A percentile compares a stretch with the other conserved stretches of the same genome.
Evolutionary conservation across 2,888 invertebrate species (phyloP).

Genomic region (Falcaria lacertinaria): DNA sequence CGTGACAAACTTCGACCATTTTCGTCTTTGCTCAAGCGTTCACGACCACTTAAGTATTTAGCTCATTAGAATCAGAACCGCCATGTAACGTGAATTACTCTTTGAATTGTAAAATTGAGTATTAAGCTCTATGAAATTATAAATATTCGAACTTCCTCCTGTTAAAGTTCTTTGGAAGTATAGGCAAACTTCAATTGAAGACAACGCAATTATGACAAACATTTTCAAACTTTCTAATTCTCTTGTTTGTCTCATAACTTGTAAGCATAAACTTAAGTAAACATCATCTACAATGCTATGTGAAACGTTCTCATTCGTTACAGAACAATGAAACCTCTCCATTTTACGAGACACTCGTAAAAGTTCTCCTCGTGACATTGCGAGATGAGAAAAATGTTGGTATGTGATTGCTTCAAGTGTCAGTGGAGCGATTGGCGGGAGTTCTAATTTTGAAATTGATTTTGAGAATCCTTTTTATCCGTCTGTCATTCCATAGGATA

Average conservation of each 20-base stretch:
- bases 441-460: constrained; percentile 12
- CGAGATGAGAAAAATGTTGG: constrained; percentile 2
- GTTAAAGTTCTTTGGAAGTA: neutral
- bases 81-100: no score
- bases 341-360: constrained; percentile 30
- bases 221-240: constrained; percentile 1
- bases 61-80: constrained; percentile 1
- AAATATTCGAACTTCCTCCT: no score
- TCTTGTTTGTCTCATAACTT: constrained; percentile 4
- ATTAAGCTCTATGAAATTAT: neutral
- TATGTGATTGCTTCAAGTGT: constrained; percentile 12
- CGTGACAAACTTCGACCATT: constrained; percentile 41
- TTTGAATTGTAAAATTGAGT: no score
- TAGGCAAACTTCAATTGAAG: no score
- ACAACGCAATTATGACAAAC: constrained; percentile 10
- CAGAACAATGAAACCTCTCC: constrained; percentile 31
- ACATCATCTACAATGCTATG: constrained; percentile 20
- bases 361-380: constrained; percentile 21
- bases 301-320: constrained; percentile 17
- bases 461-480: constrained; percentile 3
- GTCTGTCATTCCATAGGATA: neutral
- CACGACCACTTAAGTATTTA: constrained; percentile 11
- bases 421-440: constrained; percentile 7
- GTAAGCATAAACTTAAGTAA: constrained; percentile 13
- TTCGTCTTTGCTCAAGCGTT: constrained; percentile 17